Percentiles rank a stretch among this genome's conserved stretches.
These are phyloP conservation scores for Abrostola triplasia DNA, from an alignment of 2,888 invertebrate genomes.

Conservation along the genomic window DNA sequence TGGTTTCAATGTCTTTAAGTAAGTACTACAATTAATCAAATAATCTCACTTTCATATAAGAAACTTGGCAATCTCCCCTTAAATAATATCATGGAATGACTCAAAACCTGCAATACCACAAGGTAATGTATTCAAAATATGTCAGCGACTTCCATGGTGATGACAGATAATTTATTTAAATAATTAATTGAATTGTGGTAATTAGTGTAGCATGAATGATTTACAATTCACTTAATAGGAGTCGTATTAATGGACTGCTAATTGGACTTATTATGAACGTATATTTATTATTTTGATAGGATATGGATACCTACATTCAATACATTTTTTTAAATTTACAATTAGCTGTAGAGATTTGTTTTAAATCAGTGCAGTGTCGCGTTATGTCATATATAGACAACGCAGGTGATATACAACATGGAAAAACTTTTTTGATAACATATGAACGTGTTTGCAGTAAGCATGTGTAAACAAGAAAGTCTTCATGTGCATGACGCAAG, in stretches of 20 bases:
- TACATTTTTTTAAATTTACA: no score
- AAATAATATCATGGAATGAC: not conserved
- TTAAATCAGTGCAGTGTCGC: no score
- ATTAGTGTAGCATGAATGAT: constrained; percentile 10
- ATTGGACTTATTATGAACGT: not conserved
- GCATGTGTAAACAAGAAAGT: not conserved
- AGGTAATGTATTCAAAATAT: not conserved
- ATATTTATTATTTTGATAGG: no score
- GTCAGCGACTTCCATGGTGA: constrained; percentile 3
- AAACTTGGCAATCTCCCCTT: not conserved
- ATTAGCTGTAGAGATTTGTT: no score
- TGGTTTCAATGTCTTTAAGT: not conserved
- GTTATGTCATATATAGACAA: not conserved
- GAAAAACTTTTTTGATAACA: not conserved
- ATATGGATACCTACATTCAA: no score
- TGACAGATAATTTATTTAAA: constrained; percentile 27
- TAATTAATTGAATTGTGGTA: constrained; percentile 2
- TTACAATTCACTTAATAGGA: constrained; percentile 10
- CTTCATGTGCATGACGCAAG: no score
- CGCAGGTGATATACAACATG: not conserved
- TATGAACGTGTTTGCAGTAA: not conserved
- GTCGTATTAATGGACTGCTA: not conserved
- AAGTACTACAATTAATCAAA: not conserved
- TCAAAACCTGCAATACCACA: not conserved
- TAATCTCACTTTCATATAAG: not conserved